phyloP scores from a whole-genome alignment of 1,140 invertebrate species.

The Drosophila mojavensis region DNA sequence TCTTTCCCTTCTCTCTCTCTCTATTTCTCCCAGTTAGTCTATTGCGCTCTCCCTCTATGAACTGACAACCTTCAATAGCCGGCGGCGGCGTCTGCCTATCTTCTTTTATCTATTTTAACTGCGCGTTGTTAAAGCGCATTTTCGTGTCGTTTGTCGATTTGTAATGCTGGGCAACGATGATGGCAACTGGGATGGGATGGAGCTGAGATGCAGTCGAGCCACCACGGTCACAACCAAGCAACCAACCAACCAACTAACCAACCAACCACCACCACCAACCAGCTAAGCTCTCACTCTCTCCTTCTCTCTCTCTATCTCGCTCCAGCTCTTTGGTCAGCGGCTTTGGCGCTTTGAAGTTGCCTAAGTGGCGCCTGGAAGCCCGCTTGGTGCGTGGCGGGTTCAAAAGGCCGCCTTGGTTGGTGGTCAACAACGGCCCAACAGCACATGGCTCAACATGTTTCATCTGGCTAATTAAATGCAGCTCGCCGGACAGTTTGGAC shows the following conservation, averaged over 20 bases:
- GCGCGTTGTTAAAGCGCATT: slow-evolving; percentile 83
- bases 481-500: slow-evolving; percentile 17
- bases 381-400: slow-evolving; percentile 53
- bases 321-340: slow-evolving; percentile 28
- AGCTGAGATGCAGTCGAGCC: slow-evolving; percentile 10
- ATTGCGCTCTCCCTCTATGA: slow-evolving; percentile 4
- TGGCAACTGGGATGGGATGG: slow-evolving; percentile 48
- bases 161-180: slow-evolving; percentile 72
- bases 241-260: slow-evolving; percentile 33
- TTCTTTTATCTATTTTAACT: slow-evolving; percentile 84
- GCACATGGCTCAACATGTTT: slow-evolving; percentile 29
- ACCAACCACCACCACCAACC: slow-evolving; percentile 10
- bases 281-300: slow-evolving; percentile 9
- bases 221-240: not conserved
- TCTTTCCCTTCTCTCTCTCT: slow-evolving; percentile 1
- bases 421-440: slow-evolving; percentile 50
- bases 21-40: not conserved
- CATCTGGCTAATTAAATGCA: slow-evolving; percentile 74
- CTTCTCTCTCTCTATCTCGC: not conserved
- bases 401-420: slow-evolving; percentile 71
- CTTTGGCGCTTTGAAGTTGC: slow-evolving; percentile 68
- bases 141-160: slow-evolving; percentile 84
- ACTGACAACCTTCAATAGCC: slow-evolving; percentile 7
- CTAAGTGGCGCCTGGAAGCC: slow-evolving; percentile 70
- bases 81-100: slow-evolving; percentile 72